A percentile compares a stretch with the other conserved stretches of the same genome.
These are phyloP conservation scores for Peucedramus taeniatus DNA, from an alignment of 2,113 vertebrate species.

Conservation along the genomic window DNA sequence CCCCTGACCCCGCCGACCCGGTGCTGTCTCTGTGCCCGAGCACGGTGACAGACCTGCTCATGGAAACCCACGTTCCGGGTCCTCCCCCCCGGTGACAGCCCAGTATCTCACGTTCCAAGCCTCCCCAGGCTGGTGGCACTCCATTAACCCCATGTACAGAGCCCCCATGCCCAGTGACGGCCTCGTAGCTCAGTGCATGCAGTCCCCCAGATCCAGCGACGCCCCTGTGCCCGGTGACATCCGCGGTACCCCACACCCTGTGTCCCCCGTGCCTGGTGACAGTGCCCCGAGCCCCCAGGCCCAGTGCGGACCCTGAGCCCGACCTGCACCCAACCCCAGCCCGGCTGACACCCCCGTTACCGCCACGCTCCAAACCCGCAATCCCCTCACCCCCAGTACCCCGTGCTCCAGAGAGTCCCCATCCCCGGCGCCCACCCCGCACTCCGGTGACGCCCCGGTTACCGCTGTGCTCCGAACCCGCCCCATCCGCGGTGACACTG, in stretches of 20 bases:
- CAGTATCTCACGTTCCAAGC: background rate
- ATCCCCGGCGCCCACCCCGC: background rate
- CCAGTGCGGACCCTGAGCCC: background rate
- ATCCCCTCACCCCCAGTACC: no score
- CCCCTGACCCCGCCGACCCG: rapidly evolving
- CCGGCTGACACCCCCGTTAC: background rate
- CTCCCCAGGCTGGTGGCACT: no score
- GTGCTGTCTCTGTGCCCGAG: background rate
- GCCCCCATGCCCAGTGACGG: rapidly evolving
- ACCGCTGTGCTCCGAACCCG: background rate
- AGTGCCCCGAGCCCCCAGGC: background rate
- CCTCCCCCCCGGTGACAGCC: no score
- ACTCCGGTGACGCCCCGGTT: rapidly evolving
- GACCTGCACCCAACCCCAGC: background rate
- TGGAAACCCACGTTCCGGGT: rapidly evolving
- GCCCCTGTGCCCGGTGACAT: background rate
- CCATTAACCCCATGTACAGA: background rate
- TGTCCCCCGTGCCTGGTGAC: background rate
- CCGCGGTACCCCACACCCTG: rapidly evolving
- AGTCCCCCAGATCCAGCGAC: rapidly evolving
- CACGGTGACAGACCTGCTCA: no score
- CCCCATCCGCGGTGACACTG: no score
- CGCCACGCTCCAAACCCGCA: background rate
- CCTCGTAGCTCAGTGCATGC: background rate
- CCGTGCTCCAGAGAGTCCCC: background rate